These are phyloP conservation scores for Styela plicata DNA, from an alignment of 23 tunicate species.

Conservation along the genomic window DNA sequence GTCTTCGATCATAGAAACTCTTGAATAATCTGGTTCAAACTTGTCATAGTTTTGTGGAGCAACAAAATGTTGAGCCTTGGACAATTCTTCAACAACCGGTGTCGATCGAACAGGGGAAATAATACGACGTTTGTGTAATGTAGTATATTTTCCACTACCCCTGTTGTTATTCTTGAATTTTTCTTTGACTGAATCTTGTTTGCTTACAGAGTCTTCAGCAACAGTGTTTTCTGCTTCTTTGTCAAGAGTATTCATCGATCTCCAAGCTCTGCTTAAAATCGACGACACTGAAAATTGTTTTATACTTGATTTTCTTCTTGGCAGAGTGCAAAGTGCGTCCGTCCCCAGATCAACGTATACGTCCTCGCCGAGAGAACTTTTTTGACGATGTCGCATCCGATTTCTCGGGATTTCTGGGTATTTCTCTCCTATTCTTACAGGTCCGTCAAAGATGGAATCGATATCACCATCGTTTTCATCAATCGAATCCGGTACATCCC, in stretches of 20 bases:
- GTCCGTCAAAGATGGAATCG: constrained; percentile 2
- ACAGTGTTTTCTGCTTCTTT: constrained; percentile 9
- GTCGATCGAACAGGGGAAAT: constrained; percentile 10
- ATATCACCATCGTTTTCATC: background rate
- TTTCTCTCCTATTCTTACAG: constrained; percentile 4
- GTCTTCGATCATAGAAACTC: constrained; percentile 6
- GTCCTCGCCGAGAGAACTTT: constrained; percentile 10
- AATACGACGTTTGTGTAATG: constrained; percentile 14
- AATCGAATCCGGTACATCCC: background rate
- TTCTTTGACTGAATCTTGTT: background rate
- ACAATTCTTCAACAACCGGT: constrained; percentile 1
- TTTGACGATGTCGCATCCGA: background rate
- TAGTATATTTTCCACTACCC: background rate
- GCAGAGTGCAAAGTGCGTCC: constrained; percentile 32
- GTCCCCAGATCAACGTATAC: constrained; percentile 26
- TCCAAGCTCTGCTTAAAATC: constrained; percentile 53
- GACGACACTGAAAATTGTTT: constrained; percentile 35
- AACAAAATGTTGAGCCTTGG: background rate
- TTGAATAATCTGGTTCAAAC: background rate
- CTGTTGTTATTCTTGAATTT: background rate
- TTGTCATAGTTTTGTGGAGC: background rate
- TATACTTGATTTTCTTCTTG: constrained; percentile 46
- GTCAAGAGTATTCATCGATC: constrained; percentile 39
- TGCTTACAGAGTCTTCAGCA: background rate
- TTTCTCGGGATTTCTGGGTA: constrained; percentile 26